phyloP scores from a whole-genome alignment of 1,140 invertebrate species.

The Drosophila pachea region DNA sequence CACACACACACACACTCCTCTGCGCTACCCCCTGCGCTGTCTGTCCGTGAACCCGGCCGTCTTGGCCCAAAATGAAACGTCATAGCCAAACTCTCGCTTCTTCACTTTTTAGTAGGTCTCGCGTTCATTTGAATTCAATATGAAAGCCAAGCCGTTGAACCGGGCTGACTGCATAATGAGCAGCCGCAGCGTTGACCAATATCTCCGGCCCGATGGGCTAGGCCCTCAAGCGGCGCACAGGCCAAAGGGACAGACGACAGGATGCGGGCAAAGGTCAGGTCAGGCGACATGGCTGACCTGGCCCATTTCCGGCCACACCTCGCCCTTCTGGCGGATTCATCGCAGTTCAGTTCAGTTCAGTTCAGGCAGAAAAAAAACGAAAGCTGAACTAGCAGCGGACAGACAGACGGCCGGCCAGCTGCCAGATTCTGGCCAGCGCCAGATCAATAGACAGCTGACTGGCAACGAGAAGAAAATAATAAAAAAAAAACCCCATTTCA shows the following conservation, averaged over 20 bases:
- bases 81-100: slow-evolving; percentile 70
- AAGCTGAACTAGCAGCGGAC: slow-evolving; percentile 18
- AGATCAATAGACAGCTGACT: neutral
- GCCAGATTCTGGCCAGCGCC: neutral
- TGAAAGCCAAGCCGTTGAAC: slow-evolving; percentile 56
- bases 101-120: slow-evolving; percentile 57
- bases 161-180: slow-evolving; percentile 4
- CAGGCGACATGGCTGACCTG: too few relatives aligned
- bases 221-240: too few relatives aligned
- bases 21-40: neutral
- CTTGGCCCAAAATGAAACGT: slow-evolving; percentile 38
- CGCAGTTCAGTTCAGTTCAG: too few relatives aligned
- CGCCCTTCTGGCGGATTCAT: too few relatives aligned
- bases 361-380: slow-evolving; percentile 37
- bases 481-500: slow-evolving; percentile 50
- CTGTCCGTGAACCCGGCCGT: neutral
- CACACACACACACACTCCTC: too few relatives aligned
- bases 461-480: too few relatives aligned
- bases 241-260: too few relatives aligned
- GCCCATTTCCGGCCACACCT: too few relatives aligned
- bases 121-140: slow-evolving; percentile 40
- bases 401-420: slow-evolving; percentile 2
- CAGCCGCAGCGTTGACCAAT: neutral
- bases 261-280: too few relatives aligned
- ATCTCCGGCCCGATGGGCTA: neutral